Conservation (phyloP, 2,888 invertebrate genomes). For the Eupithecia exiguata region DNA sequence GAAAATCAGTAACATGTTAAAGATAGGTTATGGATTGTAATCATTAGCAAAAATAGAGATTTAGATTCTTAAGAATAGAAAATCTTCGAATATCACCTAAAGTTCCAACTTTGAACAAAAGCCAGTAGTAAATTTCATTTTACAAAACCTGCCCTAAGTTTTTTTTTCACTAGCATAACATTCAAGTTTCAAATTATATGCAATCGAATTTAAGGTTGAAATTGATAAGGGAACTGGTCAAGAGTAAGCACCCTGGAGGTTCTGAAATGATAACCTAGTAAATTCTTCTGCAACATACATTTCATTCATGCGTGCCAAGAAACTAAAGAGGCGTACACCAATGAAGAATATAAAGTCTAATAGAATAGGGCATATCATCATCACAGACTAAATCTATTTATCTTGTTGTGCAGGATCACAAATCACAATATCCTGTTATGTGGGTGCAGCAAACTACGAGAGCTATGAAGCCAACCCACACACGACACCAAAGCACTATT, state of each 20-base stretch:
- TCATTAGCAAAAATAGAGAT: not conserved
- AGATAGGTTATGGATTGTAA: not conserved
- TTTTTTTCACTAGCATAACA: not conserved
- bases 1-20: not conserved
- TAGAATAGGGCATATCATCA: not conserved
- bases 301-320: not conserved
- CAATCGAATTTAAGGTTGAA: not conserved
- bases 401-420: constrained; percentile 28
- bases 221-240: not conserved
- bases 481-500: constrained; percentile 16
- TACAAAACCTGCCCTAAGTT: too few relatives aligned
- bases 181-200: not conserved
- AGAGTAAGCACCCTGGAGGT: not conserved
- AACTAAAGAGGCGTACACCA: not conserved
- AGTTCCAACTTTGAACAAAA: too few relatives aligned
- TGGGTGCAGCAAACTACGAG: constrained; percentile 36
- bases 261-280: not conserved
- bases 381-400: constrained; percentile 16
- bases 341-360: not conserved
- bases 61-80: not conserved
- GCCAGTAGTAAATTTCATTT: too few relatives aligned
- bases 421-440: constrained; percentile 37
- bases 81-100: too few relatives aligned
- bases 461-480: constrained; percentile 27
- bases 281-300: not conserved